Base-by-base conservation (phyloP, 37 sponge, comb jelly and placozoan species). In the Aplysina aerophoba region DNA sequence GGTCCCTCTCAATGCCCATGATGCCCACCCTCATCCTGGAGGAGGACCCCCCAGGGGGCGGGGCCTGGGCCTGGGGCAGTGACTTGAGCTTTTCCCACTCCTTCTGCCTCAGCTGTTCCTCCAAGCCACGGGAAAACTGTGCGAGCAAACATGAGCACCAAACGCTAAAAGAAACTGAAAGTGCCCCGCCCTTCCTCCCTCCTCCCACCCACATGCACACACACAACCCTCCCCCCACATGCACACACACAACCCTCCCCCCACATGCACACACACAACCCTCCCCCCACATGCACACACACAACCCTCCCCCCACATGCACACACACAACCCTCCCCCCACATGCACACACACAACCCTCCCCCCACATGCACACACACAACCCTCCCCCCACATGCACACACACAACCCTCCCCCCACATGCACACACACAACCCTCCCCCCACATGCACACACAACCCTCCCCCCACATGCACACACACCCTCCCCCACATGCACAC, bases 1-100 rank as follows among this genome's bases (percentile, higher is more conserved):
- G 92, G 40, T 85, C 84, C 64, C 95, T 81, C 86, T 98, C 99
- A 54, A 98, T 98, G 11, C 95, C 92, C 72, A 94, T 84, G 25
- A 98, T 96, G 0, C 99, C 99, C 6, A 79, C 77, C 28, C 94
- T 84, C 62, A 91, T 53, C 59, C 33, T 75, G 16, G 78, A 79
- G 54, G 21, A 83, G 82, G 40, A 83, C 81, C 79, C 84, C 77
- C 11, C 69, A 27, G 16, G 22, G 35, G 73, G 4, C 4, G 73
- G 15, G 20, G 73, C 36, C 28, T 62, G 64, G 64, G 64, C 27
- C 5, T 28, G 35, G 4, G 37, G 73, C 4, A 35, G 37, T 3
- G 73, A 20, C 73, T 71, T 44, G 6, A 11, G 59, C 54, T 86
- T 91, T 79, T 87, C 88, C 96, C 96, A 96, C 22, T 27, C 59